These are phyloP conservation scores for Mixornis gularis DNA, from an alignment of 2,113 vertebrate species.

Conservation along the genomic window DNA sequence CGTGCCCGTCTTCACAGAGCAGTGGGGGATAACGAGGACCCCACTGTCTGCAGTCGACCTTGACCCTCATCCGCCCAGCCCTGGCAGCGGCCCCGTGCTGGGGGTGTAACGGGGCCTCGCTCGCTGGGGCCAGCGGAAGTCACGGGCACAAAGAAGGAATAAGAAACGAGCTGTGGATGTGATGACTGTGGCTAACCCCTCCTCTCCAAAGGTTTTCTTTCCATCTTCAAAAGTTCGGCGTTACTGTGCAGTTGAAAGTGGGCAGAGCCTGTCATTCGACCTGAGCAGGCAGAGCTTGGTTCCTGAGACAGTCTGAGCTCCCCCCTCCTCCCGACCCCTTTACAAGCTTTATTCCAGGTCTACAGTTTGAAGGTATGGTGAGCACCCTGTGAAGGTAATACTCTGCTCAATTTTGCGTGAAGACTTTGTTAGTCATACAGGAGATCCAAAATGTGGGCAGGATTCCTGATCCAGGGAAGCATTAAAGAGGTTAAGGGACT, in stretches of 20 bases:
- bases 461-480: background rate
- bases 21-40: accelerated
- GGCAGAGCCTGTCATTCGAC: background rate
- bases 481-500: background rate
- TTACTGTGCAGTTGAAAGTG: background rate
- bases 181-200: background rate
- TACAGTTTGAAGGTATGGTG: background rate
- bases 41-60: accelerated
- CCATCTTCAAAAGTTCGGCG: background rate
- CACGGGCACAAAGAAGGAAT: background rate
- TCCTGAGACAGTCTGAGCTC: background rate
- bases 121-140: background rate
- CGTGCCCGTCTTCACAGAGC: accelerated
- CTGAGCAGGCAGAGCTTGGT: background rate
- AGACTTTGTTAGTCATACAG: background rate
- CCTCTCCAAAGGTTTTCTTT: background rate
- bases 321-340: accelerated
- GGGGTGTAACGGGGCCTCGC: accelerated
- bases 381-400: background rate
- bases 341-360: background rate
- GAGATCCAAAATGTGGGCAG: background rate
- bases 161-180: background rate
- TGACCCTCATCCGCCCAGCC: background rate
- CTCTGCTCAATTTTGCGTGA: background rate
- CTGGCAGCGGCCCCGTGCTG: background rate